phyloP scores from a whole-genome alignment of 2,888 invertebrate species.

The Pammene aurita region DNA sequence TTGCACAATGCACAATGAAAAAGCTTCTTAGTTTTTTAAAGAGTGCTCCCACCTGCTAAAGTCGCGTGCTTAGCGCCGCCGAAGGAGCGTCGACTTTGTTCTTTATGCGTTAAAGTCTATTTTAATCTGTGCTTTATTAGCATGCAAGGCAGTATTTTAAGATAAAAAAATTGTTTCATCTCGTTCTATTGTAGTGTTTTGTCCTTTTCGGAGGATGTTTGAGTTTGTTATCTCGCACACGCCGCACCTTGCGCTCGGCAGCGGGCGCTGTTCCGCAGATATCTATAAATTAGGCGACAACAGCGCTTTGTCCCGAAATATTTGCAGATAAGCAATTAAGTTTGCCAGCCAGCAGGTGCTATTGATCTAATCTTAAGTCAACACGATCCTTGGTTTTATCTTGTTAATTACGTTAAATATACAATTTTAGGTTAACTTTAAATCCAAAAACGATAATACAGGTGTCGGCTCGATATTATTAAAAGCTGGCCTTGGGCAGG shows the following conservation, averaged over 20 bases:
- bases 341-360: conserved; percentile 73
- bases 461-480: conserved; percentile 18
- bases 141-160: conserved; percentile 64
- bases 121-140: conserved; percentile 35
- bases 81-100: conserved; percentile 48
- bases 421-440: conserved; percentile 42
- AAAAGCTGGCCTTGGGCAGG: neutral
- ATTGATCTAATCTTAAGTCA: conserved; percentile 69
- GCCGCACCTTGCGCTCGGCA: conserved; percentile 72
- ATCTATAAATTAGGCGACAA: conserved; percentile 74
- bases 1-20: conserved; percentile 69
- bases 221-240: conserved; percentile 79
- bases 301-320: conserved; percentile 67
- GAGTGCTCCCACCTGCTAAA: conserved; percentile 77
- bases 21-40: conserved; percentile 77
- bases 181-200: conserved; percentile 65
- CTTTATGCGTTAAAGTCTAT: conserved; percentile 44
- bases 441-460: conserved; percentile 25
- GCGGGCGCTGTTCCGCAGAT: conserved; percentile 59
- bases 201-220: conserved; percentile 78
- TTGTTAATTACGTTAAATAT: conserved; percentile 72
- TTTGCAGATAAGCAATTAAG: conserved; percentile 71
- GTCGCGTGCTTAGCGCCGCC: conserved; percentile 69
- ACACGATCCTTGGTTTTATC: conserved; percentile 52
- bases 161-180: conserved; percentile 67